Conservation (phyloP, 1,140 invertebrate species). For the Gonatopus flavifemur region DNA sequence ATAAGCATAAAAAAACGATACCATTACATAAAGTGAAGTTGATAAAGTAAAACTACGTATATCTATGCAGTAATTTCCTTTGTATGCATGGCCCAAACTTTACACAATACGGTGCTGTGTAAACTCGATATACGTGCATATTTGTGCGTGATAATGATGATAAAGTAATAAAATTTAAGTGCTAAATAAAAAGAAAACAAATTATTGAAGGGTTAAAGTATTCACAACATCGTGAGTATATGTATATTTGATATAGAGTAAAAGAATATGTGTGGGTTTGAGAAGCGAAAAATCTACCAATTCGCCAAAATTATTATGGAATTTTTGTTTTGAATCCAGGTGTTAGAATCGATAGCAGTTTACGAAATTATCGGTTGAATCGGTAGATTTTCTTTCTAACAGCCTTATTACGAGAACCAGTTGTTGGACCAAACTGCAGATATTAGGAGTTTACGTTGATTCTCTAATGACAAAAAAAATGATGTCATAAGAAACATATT, state of each 20-base stretch:
- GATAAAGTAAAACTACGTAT: slow-evolving; percentile 32
- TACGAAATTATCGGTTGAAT: slow-evolving; percentile 17
- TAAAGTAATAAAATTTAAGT: slow-evolving; percentile 19
- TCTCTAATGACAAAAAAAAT: no score
- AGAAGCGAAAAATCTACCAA: no score
- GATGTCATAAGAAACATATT: no score
- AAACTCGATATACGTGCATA: slow-evolving; percentile 13
- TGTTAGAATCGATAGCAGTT: no score
- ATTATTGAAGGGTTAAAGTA: not conserved
- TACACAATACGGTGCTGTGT: slow-evolving; percentile 1
- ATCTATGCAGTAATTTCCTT: slow-evolving; percentile 22
- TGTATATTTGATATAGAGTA: no score
- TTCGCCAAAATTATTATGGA: no score
- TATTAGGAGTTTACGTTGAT: no score
- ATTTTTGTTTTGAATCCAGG: no score
- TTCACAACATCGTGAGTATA: no score
- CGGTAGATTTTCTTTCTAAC: slow-evolving; percentile 34
- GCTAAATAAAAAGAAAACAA: not conserved
- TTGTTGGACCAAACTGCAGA: slow-evolving; percentile 42
- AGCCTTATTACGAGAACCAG: slow-evolving; percentile 30
- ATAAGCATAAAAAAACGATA: slow-evolving; percentile 36
- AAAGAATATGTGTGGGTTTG: no score
- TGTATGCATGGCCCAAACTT: not conserved
- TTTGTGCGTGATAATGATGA: slow-evolving; percentile 16
- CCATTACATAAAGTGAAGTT: slow-evolving; percentile 30